Conservation (phyloP, 1,140 invertebrate species). For the Penaeus vannamei region DNA sequence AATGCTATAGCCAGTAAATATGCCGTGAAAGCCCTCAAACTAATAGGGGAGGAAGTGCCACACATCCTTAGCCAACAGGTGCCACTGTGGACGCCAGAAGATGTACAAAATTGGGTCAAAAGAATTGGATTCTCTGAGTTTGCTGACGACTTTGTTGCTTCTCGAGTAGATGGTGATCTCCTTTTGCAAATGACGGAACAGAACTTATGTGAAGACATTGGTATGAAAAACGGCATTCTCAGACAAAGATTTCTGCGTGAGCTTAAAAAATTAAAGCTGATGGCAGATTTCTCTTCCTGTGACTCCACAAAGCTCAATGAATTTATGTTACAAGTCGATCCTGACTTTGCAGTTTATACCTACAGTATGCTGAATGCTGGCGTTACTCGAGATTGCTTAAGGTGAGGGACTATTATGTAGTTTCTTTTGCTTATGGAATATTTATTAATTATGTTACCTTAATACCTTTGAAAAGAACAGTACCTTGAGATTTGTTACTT, state of each 20-base stretch:
- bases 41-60: constrained; percentile 97
- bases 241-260: constrained; percentile 95
- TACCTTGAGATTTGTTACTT: not conserved
- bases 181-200: constrained; percentile 93
- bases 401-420: constrained; percentile 67
- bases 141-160: constrained; percentile 87
- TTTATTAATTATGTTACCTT: not conserved
- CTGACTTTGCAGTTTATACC: constrained; percentile 96
- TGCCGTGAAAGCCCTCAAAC: constrained; percentile 92
- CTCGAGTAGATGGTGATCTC: constrained; percentile 97
- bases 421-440: not conserved
- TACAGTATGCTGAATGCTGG: constrained; percentile 97
- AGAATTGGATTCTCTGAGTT: constrained; percentile 94
- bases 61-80: constrained; percentile 98
- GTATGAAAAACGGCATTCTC: constrained; percentile 93
- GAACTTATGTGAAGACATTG: constrained; percentile 93
- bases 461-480: too few relatives aligned
- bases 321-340: constrained; percentile 88
- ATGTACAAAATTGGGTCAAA: constrained; percentile 98
- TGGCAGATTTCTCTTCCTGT: constrained; percentile 96
- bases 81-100: constrained; percentile 95
- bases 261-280: constrained; percentile 93
- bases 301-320: constrained; percentile 93
- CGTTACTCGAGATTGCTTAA: constrained; percentile 88
- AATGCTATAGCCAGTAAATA: constrained; percentile 98